Evolutionary conservation across 2,888 invertebrate genomes (phyloP).

Genomic region (Diaprepes abbreviatus): DNA sequence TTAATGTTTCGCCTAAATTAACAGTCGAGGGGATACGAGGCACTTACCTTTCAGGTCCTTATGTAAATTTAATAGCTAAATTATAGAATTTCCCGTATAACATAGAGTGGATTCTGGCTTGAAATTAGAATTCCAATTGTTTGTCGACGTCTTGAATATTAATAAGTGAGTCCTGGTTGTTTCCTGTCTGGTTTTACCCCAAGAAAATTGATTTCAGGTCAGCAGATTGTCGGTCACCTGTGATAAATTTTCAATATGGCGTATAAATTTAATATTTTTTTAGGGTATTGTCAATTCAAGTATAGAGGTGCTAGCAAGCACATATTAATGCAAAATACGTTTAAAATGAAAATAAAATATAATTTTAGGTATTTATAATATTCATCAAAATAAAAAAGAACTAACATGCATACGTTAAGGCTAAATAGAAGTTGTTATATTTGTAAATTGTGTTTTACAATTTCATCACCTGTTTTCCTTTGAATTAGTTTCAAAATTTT

Average conservation of each 20-base stretch:
- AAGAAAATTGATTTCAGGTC: constrained; percentile 16
- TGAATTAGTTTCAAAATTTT: too few species aligned
- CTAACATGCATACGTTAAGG: too few species aligned
- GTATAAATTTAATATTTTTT: too few species aligned
- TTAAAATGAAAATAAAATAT: too few species aligned
- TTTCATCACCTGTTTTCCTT: too few species aligned
- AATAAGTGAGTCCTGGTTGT: constrained; percentile 18
- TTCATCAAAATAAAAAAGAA: too few species aligned
- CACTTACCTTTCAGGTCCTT: constrained; percentile 20
- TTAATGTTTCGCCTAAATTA: neutral
- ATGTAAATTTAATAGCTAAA: constrained; percentile 38
- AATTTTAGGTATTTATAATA: too few species aligned
- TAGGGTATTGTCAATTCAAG: too few species aligned
- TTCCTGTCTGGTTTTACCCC: neutral
- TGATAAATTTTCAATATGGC: neutral
- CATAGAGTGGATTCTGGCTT: constrained; percentile 9
- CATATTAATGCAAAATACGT: too few species aligned
- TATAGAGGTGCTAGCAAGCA: too few species aligned
- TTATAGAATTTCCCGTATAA: constrained; percentile 25
- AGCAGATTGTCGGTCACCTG: constrained; percentile 2
- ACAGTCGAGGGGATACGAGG: neutral
- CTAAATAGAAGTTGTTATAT: too few species aligned
- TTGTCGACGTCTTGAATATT: constrained; percentile 39
- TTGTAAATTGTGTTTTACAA: too few species aligned
- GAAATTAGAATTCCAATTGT: constrained; percentile 39